Evolutionary conservation across 2,113 vertebrate species (phyloP).

Genomic region (Acanthochromis polyacanthus): DNA sequence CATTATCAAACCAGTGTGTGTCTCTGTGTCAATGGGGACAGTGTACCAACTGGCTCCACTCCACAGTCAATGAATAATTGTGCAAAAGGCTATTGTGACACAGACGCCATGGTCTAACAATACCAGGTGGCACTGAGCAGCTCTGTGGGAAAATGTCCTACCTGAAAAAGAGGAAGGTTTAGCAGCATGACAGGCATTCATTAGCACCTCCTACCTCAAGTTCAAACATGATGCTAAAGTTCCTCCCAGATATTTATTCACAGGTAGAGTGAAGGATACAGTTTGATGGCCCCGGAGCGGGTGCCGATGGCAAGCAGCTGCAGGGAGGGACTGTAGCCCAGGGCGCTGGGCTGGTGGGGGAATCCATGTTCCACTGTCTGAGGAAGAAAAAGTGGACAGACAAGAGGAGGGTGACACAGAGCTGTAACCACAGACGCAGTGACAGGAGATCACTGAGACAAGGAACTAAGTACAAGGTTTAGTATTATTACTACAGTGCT

Average conservation of each 20-base stretch:
- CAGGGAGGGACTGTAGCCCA: conserved; percentile 91
- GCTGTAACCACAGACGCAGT: conserved; percentile 21
- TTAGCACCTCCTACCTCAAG: conserved; percentile 28
- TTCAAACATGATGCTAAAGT: conserved; percentile 46
- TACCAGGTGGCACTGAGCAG: conserved; percentile 37
- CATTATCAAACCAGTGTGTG: conserved; percentile 34
- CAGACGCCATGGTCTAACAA: conserved; percentile 12
- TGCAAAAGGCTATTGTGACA: conserved; percentile 17
- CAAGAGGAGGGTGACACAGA: conserved; percentile 1
- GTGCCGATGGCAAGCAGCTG: conserved; percentile 95
- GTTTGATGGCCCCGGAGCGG: conserved; percentile 95
- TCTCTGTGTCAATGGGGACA: conserved; percentile 31
- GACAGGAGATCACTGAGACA: neutral
- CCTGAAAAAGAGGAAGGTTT: conserved; percentile 22
- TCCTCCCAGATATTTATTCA: neutral
- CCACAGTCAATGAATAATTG: conserved; percentile 48
- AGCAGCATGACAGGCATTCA: conserved; percentile 16
- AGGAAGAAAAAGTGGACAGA: conserved; percentile 52
- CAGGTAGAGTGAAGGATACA: conserved; percentile 90
- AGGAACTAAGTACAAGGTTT: neutral
- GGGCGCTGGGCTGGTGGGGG: conserved; percentile 97
- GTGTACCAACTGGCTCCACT: conserved; percentile 55
- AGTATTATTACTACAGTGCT: neutral
- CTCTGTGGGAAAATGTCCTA: conserved; percentile 64
- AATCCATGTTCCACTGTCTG: conserved; percentile 99